A percentile compares a stretch with the other conserved stretches of the same genome.
phyloP scores from a whole-genome alignment of 37 sponge, comb jelly and placozoan species.

The Chondrilla cf. caribensis region DNA sequence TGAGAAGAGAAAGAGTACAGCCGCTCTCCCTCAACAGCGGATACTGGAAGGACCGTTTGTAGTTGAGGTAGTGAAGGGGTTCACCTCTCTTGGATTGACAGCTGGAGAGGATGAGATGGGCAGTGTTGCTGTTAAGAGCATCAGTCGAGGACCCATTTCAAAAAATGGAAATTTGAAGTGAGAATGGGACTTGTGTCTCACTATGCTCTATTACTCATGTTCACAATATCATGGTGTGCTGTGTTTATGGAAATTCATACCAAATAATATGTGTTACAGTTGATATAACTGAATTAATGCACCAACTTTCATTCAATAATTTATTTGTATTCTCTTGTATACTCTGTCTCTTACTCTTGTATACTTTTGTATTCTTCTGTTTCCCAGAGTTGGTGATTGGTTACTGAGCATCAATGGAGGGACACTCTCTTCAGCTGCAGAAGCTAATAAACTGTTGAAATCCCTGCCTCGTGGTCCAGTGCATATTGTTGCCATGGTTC shows the following conservation, averaged over 20 bases:
- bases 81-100: constrained; percentile 58
- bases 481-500: constrained; percentile 56
- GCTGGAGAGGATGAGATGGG: constrained; percentile 36
- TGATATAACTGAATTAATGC: too few relatives aligned
- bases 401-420: constrained; percentile 60
- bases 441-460: constrained; percentile 47
- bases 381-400: constrained; percentile 58
- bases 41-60: constrained; percentile 57
- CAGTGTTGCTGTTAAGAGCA: constrained; percentile 40
- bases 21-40: background rate
- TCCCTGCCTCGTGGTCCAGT: constrained; percentile 51
- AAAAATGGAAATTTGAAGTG: constrained; percentile 73
- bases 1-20: too few relatives aligned
- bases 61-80: constrained; percentile 55
- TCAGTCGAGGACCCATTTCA: constrained; percentile 45
- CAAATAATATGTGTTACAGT: background rate
- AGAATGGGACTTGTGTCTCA: too few relatives aligned
- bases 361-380: too few relatives aligned
- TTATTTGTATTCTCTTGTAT: too few relatives aligned
- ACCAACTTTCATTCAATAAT: too few relatives aligned
- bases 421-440: constrained; percentile 6
- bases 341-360: too few relatives aligned
- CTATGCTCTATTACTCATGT: too few relatives aligned
- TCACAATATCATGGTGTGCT: too few relatives aligned
- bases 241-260: too few relatives aligned